These are phyloP conservation scores for Caprella mutica DNA, from an alignment of 2,888 invertebrate species.

Conservation along the genomic window DNA sequence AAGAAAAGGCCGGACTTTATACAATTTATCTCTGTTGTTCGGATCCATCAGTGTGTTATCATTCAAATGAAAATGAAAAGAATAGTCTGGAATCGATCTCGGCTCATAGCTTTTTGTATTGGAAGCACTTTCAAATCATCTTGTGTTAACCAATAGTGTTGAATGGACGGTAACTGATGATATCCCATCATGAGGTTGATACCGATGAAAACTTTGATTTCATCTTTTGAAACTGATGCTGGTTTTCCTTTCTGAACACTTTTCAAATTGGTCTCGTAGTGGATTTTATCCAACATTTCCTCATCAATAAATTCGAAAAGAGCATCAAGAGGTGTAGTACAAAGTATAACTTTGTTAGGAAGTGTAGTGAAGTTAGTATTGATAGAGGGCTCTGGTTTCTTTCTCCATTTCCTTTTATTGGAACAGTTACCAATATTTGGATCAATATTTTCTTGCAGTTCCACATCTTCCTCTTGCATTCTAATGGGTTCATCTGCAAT, in stretches of 20 bases:
- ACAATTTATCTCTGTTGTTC: background rate
- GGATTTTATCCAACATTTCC: background rate
- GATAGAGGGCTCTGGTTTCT: background rate
- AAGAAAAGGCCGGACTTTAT: background rate
- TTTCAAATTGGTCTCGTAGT: background rate
- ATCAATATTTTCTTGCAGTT: too few relatives aligned
- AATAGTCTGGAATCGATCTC: background rate
- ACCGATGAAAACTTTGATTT: background rate
- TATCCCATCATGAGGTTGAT: slow-evolving; percentile 2
- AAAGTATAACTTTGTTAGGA: too few relatives aligned
- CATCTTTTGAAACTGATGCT: background rate
- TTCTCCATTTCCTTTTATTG: slow-evolving; percentile 1
- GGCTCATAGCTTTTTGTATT: background rate
- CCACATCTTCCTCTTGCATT: too few relatives aligned
- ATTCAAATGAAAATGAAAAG: background rate
- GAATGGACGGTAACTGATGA: background rate
- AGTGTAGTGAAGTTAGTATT: too few relatives aligned
- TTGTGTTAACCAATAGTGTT: background rate
- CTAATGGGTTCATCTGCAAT: too few relatives aligned
- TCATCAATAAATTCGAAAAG: background rate
- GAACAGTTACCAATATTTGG: too few relatives aligned
- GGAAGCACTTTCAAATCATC: background rate
- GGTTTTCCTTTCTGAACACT: background rate
- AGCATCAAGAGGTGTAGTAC: background rate
- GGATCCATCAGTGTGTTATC: background rate